Evolutionary conservation across 2,113 vertebrate species (phyloP).

Genomic region (Paralichthys olivaceus): DNA sequence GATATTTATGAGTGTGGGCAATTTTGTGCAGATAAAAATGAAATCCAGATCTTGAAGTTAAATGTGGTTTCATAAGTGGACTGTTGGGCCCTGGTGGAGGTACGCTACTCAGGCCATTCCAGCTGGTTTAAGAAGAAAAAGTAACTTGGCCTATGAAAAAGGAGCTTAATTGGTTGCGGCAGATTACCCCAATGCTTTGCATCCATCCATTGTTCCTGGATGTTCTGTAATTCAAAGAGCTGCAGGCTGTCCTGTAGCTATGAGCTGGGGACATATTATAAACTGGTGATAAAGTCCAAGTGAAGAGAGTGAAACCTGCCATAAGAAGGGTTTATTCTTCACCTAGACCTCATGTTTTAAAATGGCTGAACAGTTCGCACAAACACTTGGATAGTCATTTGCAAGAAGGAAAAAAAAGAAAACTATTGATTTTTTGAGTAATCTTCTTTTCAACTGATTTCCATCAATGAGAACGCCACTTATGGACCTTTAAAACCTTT

Average conservation of each 20-base stretch:
- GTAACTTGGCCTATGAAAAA: background rate
- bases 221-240: constrained; percentile 34
- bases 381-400: constrained; percentile 26
- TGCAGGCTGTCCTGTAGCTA: constrained; percentile 25
- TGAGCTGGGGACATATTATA: background rate
- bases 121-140: background rate
- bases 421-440: constrained; percentile 47
- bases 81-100: no score
- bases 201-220: constrained; percentile 7
- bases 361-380: constrained; percentile 22
- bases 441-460: constrained; percentile 56
- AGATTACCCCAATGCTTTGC: constrained; percentile 2
- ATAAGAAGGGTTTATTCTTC: background rate
- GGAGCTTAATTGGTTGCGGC: background rate
- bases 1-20: no score
- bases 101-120: no score
- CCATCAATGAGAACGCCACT: constrained; percentile 47
- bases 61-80: no score
- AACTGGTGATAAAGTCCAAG: background rate
- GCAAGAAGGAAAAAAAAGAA: constrained; percentile 21
- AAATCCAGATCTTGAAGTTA: no score
- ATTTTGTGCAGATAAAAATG: no score
- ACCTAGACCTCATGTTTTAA: background rate
- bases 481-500: constrained; percentile 49
- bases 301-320: no score